These are phyloP conservation scores for Nemurella pictetii DNA, from an alignment of 2,888 invertebrate genomes.

Conservation along the genomic window DNA sequence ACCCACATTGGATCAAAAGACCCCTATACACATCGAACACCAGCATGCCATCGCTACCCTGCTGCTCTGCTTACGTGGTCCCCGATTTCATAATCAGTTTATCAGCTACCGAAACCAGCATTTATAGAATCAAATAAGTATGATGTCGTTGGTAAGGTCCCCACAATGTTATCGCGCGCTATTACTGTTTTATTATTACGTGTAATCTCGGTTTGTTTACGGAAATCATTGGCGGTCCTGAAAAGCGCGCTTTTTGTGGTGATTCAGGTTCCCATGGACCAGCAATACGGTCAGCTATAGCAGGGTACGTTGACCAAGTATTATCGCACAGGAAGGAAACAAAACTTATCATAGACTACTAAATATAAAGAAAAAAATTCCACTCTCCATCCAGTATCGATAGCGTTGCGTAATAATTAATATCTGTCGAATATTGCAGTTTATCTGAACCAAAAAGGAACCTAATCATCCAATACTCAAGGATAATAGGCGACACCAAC, in stretches of 20 bases:
- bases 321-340: not conserved
- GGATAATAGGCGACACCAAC: not conserved
- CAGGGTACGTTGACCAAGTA: not conserved
- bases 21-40: not conserved
- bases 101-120: not conserved
- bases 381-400: too few species aligned
- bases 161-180: too few species aligned
- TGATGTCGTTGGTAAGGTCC: not conserved
- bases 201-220: not conserved
- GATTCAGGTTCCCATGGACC: not conserved
- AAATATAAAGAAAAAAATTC: not conserved
- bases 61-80: not conserved
- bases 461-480: not conserved
- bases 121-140: not conserved
- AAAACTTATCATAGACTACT: not conserved
- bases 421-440: not conserved
- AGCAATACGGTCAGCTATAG: not conserved
- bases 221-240: not conserved
- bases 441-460: not conserved
- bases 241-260: not conserved
- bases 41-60: not conserved
- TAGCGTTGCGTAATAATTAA: not conserved
- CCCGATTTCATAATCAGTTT: not conserved
- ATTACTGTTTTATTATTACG: too few species aligned
- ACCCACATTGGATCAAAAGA: too few species aligned